Evolutionary conservation across 2,113 vertebrate genomes (phyloP), one percentile per base, ranked within the genome.

Genomic region (Galbula dea): DNA sequence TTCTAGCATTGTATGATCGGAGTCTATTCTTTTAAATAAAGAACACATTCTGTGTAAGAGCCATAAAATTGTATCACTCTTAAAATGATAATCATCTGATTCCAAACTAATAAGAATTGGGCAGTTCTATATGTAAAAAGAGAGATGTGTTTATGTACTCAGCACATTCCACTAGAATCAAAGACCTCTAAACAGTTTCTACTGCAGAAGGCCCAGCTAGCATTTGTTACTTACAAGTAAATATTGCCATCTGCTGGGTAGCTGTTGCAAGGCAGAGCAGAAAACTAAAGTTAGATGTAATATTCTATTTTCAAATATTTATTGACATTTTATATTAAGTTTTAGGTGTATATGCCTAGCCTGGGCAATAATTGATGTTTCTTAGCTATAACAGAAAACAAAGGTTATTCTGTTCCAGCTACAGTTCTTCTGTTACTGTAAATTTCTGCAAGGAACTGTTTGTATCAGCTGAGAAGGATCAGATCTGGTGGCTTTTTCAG

Each of bases 201-300:
- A 2, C 12, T 8, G 74, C 6, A 36, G 37, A 30, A 57, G 52
- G 46, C 22, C 3, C 3, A 7, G 21, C 3, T 21, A 17, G 61
- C 15, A 0, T 6, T n/a, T 16, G 43, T 39, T 51, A 73, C 63
- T 69, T 26, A 52, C n/a, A 48, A 59, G 75, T 41, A 46, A 11
- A 55, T 36, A 72, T 43, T 94, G 94, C 95, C 95, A 93, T 89
- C 96, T 94, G 79, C 37, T 94, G 96, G 87, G 24, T 9, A 67
- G 2, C 2, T 8, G 36, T 2, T 59, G 75, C 27, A 23, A 74
- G 58, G 54, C 81, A 84, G 26, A 29, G 45, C 7, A 26, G 22
- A 66, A 65, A 2, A 57, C 26, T 1, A 26, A 9, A 3, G 58
- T 34, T 6, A 27, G 11, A 11, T 29, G 3, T 2, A 29, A 8